Evolutionary conservation across 2,888 invertebrate genomes (phyloP).

Genomic region (Opisthograptis luteolata): DNA sequence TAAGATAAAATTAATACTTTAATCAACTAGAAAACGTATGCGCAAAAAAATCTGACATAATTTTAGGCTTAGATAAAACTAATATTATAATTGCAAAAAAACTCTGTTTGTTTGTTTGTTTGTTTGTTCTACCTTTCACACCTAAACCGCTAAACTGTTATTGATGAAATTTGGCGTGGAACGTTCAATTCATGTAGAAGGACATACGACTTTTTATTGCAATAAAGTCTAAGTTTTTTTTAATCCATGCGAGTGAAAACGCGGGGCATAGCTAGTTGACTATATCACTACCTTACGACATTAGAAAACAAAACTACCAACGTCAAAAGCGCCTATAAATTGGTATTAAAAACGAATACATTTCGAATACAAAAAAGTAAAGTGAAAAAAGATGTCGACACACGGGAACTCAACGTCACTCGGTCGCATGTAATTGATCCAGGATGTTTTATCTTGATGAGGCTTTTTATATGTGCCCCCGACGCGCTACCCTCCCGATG

Average conservation of each 20-base stretch:
- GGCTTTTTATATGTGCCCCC: constrained; percentile 76
- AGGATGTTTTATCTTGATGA: constrained; percentile 81
- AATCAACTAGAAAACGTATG: constrained; percentile 29
- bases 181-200: no score
- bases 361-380: constrained; percentile 51
- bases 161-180: no score
- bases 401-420: constrained; percentile 76
- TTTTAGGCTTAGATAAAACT: not conserved
- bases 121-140: no score
- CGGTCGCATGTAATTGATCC: constrained; percentile 81
- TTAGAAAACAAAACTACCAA: not conserved
- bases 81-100: no score
- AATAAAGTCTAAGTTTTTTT: no score
- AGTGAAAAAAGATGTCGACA: constrained; percentile 60
- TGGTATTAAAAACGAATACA: constrained; percentile 41
- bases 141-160: no score
- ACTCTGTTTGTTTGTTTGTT: no score
- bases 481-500: constrained; percentile 75
- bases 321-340: constrained; percentile 32
- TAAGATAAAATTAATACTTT: constrained; percentile 51
- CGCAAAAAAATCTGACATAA: constrained; percentile 16
- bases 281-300: not conserved
- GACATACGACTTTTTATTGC: no score
- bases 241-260: no score
- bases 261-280: no score